Evolutionary conservation across 1,140 invertebrate genomes (phyloP).

Genomic region (Zophobas atratus): DNA sequence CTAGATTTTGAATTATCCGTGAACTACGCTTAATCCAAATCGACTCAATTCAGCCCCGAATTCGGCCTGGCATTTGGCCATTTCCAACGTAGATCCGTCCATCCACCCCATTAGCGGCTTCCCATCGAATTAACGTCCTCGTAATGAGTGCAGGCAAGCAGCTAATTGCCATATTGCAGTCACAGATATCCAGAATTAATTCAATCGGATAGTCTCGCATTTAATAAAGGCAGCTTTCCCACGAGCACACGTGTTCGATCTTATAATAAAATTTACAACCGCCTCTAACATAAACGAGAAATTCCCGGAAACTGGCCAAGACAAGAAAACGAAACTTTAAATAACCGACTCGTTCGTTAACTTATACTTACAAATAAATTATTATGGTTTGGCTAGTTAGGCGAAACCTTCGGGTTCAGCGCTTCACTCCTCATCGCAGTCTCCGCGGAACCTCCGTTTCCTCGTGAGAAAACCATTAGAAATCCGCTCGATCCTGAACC

Average conservation of each 20-base stretch:
- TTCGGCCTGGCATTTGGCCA: no score
- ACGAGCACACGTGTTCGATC: constrained; percentile 46
- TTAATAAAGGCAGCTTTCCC: constrained; percentile 23
- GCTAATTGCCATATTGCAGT: constrained; percentile 18
- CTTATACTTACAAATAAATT: constrained; percentile 18
- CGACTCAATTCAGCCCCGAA: no score
- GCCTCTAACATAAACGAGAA: constrained; percentile 13
- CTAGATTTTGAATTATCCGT: no score
- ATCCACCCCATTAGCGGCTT: not conserved
- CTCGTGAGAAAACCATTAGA: not conserved
- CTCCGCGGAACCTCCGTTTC: constrained; percentile 1
- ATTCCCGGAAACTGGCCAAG: constrained; percentile 38
- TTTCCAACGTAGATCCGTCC: no score
- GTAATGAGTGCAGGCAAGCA: constrained; percentile 4
- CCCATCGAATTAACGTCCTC: constrained; percentile 21
- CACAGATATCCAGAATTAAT: constrained; percentile 23
- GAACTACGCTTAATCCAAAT: no score
- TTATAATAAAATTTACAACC: constrained; percentile 42
- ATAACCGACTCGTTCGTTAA: constrained; percentile 26
- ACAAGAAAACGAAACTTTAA: constrained; percentile 23
- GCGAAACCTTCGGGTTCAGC: constrained; percentile 10
- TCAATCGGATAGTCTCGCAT: not conserved
- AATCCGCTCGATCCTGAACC: not conserved
- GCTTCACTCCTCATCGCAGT: constrained; percentile 2
- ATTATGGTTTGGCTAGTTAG: not conserved